Evolutionary conservation across 2,797 vertebrate genomes (phyloP).

Genomic region (Rhadinocentrus ornatus): DNA sequence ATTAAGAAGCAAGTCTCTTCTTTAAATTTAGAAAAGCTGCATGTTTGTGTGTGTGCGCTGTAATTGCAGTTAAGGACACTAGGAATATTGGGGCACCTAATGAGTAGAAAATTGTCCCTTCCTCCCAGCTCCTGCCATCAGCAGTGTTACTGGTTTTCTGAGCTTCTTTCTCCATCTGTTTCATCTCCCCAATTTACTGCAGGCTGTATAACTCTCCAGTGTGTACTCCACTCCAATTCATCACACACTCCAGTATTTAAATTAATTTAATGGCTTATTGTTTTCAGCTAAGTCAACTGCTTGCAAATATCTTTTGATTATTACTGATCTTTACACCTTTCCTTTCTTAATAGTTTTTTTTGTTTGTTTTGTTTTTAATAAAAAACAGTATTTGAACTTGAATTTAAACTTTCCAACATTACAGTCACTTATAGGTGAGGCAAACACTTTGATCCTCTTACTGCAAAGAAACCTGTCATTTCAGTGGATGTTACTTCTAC

Average conservation of each 20-base stretch:
- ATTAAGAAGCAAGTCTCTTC: conserved; percentile 49
- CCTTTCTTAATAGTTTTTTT: background rate
- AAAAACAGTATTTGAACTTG: background rate
- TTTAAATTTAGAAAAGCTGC: conserved; percentile 42
- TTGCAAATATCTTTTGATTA: background rate
- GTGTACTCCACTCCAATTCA: conserved; percentile 26
- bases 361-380: background rate
- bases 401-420: background rate
- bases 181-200: conserved; percentile 24
- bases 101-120: conserved; percentile 35
- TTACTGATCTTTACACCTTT: background rate
- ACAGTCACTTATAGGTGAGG: background rate
- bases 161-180: conserved; percentile 47
- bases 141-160: conserved; percentile 8
- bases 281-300: conserved; percentile 32
- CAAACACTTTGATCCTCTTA: background rate
- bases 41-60: conserved; percentile 21
- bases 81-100: conserved; percentile 16
- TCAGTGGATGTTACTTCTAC: background rate
- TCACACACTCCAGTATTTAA: conserved; percentile 30
- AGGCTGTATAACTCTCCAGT: conserved; percentile 26
- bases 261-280: conserved; percentile 32
- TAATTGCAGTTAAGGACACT: conserved; percentile 40
- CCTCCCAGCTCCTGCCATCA: conserved; percentile 13
- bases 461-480: background rate